phyloP scores from a whole-genome alignment of 1,140 invertebrate genomes.

The Maniola jurtina region DNA sequence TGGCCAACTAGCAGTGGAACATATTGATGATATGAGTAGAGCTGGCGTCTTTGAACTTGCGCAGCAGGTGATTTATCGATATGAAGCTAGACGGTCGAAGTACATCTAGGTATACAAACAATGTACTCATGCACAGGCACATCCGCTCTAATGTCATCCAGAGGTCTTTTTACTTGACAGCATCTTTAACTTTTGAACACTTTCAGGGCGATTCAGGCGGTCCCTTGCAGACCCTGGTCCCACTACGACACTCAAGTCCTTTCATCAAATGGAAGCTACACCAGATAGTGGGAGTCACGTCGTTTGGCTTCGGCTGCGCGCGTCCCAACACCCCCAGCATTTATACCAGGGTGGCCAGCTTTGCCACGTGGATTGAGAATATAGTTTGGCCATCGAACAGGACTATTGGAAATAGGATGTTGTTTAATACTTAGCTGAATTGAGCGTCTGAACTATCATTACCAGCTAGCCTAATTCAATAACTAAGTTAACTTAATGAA shows the following conservation, averaged over 20 bases:
- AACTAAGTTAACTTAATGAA: too few relatives aligned
- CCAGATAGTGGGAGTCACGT: conserved; percentile 31
- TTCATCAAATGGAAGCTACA: conserved; percentile 16
- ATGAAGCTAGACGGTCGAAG: too few relatives aligned
- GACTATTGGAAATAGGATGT: background rate
- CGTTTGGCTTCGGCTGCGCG: conserved; percentile 32
- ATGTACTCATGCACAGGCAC: too few relatives aligned
- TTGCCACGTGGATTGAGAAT: conserved; percentile 27
- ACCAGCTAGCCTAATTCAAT: too few relatives aligned
- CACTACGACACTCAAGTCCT: background rate
- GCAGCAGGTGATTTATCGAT: too few relatives aligned
- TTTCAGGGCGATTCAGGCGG: conserved; percentile 37
- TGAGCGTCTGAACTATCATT: background rate
- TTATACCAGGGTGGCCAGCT: conserved; percentile 27
- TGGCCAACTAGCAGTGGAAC: too few relatives aligned
- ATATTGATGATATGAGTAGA: too few relatives aligned
- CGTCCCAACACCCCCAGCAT: conserved; percentile 21
- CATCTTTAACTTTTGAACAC: background rate
- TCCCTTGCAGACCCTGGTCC: conserved; percentile 21
- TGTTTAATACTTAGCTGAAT: background rate
- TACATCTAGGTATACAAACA: too few relatives aligned
- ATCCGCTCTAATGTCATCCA: too few relatives aligned
- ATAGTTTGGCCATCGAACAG: conserved; percentile 19
- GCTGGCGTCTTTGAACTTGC: too few relatives aligned
- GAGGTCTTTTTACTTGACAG: too few relatives aligned